Conservation (phyloP, 2,888 invertebrate genomes). For the Rosalia funebris region DNA sequence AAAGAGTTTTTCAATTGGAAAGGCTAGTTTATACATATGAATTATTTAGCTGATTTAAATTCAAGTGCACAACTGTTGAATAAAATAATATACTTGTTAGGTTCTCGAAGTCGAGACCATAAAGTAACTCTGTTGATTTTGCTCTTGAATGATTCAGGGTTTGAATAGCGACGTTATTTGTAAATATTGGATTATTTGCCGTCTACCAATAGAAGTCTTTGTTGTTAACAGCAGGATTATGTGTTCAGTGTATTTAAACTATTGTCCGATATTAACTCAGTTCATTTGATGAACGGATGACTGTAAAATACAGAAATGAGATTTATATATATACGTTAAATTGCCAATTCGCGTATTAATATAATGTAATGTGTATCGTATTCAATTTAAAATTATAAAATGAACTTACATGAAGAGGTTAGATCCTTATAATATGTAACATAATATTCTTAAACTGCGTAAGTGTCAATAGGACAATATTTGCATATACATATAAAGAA, state of each 20-base stretch:
- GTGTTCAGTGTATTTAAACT: neutral
- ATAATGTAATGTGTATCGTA: too few species aligned
- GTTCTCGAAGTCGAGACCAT: neutral
- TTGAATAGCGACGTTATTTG: neutral
- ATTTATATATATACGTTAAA: too few species aligned
- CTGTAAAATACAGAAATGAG: too few species aligned
- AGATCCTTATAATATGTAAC: too few species aligned
- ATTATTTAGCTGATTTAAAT: constrained; percentile 31
- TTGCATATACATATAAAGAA: too few species aligned
- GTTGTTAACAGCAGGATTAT: neutral
- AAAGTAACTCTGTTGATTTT: neutral
- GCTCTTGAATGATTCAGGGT: neutral
- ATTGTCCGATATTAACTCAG: too few species aligned
- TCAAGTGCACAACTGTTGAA: constrained; percentile 22
- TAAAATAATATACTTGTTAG: constrained; percentile 3
- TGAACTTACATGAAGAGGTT: too few species aligned
- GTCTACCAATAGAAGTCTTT: neutral
- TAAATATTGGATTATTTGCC: neutral
- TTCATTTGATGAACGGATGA: too few species aligned
- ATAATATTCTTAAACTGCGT: too few species aligned
- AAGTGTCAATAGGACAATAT: too few species aligned
- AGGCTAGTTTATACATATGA: constrained; percentile 19
- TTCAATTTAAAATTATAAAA: too few species aligned
- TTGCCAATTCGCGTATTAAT: too few species aligned
- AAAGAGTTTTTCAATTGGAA: constrained; percentile 22